A percentile compares a stretch with the other conserved stretches of the same genome.
Conservation (phyloP, 2,797 vertebrate genomes). For the Odontamblyopus lacepedii region DNA sequence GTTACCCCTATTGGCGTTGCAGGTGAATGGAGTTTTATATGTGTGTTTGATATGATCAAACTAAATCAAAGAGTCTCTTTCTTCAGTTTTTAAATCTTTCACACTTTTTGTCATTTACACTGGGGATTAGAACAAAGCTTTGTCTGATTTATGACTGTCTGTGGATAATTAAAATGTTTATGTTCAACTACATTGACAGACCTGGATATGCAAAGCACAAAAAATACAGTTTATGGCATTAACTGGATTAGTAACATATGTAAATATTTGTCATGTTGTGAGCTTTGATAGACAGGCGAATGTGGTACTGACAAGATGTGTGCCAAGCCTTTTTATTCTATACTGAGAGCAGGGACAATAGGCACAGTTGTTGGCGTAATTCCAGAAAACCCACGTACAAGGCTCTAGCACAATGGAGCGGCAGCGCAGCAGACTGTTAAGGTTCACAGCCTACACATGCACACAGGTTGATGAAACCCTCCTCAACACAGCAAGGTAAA, state of each 20-base stretch:
- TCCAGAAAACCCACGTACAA: constrained; percentile 53
- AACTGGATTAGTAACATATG: constrained; percentile 45
- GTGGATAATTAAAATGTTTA: background rate
- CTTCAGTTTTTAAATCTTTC: background rate
- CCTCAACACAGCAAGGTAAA: constrained; percentile 16
- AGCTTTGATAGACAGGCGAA: constrained; percentile 54
- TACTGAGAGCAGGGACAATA: constrained; percentile 62
- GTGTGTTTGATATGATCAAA: background rate
- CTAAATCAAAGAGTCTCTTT: background rate
- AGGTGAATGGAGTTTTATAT: background rate
- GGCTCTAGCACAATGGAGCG: constrained; percentile 60
- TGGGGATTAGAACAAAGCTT: background rate
- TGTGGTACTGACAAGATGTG: constrained; percentile 19
- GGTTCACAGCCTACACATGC: constrained; percentile 33
- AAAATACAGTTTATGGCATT: constrained; percentile 43
- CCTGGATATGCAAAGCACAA: constrained; percentile 25
- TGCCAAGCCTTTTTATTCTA: constrained; percentile 45
- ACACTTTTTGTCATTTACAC: background rate
- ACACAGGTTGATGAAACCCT: constrained; percentile 17
- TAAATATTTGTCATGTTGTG: constrained; percentile 57
- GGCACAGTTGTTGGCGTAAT: constrained; percentile 64
- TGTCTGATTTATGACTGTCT: background rate
- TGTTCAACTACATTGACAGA: background rate
- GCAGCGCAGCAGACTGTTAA: constrained; percentile 35
- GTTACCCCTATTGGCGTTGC: too few species aligned